Percentiles rank a stretch among this genome's conserved stretches.
Conservation (phyloP, 2,113 vertebrate species). For the Vireo altiloquus region DNA sequence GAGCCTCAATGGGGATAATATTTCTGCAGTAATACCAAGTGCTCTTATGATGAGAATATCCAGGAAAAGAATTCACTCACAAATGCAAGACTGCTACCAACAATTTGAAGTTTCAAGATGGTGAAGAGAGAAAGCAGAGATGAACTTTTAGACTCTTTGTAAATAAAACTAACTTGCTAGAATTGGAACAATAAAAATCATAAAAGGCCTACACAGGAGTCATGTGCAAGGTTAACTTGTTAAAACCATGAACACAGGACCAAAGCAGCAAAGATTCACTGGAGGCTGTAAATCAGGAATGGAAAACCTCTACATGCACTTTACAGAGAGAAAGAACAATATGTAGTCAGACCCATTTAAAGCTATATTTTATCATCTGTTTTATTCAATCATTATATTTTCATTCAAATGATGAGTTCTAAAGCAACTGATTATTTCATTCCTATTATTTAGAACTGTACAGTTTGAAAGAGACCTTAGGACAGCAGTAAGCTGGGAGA, state of each 20-base stretch:
- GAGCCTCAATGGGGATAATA: not conserved
- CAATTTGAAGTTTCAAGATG: not conserved
- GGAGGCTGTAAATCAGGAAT: not conserved
- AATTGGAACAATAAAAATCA: not conserved
- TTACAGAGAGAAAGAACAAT: not conserved
- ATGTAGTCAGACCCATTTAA: not conserved
- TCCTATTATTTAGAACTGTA: not conserved
- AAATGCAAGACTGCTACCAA: not conserved
- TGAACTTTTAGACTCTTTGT: not conserved
- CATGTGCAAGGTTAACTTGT: not conserved
- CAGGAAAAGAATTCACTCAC: not conserved
- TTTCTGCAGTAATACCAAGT: not conserved
- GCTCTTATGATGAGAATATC: not conserved
- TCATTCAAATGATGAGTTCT: not conserved
- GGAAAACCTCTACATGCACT: not conserved
- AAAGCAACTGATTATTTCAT: not conserved
- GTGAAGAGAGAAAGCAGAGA: not conserved
- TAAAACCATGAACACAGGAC: not conserved
- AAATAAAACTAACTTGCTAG: not conserved
- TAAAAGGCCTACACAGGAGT: not conserved
- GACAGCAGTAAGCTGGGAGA: not conserved
- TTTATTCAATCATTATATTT: not conserved
- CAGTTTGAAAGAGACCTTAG: not conserved
- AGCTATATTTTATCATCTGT: not conserved
- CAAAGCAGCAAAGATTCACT: not conserved